Evolutionary conservation across 2,113 vertebrate genomes (phyloP), one percentile per base, ranked within the genome.

Genomic region (Merops nubicus): DNA sequence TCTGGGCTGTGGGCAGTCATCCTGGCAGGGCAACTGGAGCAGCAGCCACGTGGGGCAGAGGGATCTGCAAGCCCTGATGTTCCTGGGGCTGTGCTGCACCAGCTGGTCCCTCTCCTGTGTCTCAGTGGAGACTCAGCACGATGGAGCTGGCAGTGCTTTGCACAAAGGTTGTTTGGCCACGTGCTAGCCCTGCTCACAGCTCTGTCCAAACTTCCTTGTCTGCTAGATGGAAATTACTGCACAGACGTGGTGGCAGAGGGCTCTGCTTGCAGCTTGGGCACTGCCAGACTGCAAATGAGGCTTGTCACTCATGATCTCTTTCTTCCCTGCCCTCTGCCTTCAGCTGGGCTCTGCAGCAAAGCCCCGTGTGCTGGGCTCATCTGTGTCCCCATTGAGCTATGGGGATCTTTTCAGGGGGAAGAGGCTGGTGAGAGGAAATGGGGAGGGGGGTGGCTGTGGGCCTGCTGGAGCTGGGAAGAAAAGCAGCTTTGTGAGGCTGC

Each of bases 401-500:
- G 43, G 60, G 79, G 63, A 65, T 72, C 62, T 47, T 54, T 67
- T 53, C 14, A 4, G 17, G 69, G 65, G 67, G 59, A 17, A 38
- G 51, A 59, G 34, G 47, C 22, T 73, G 85, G 47, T 8, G 67
- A 59, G 77, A 54, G 50, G 85, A 63, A 63, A 53, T 1, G 9
- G 68, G 78, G 68, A 85, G 34, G 62, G 42, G 62, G 73, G 26
- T 1, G 3, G 62, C 38, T 1, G 1, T 36, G 42, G 23, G 36
- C 9, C 8, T 51, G 31, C 51, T 9, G 51, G 50, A 51, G 60
- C 53, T 79, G 77, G 90, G 91, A 87, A 65, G 83, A 93, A 90
- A 79, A 92, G 73, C 67, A 38, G 67, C 77, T 59, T 87, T 90
- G 82, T 87, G 65, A 74, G 36, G 48, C 38, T 79, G 59, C 23